phyloP scores from a whole-genome alignment of 2,797 vertebrate species.

The Alca torda region DNA sequence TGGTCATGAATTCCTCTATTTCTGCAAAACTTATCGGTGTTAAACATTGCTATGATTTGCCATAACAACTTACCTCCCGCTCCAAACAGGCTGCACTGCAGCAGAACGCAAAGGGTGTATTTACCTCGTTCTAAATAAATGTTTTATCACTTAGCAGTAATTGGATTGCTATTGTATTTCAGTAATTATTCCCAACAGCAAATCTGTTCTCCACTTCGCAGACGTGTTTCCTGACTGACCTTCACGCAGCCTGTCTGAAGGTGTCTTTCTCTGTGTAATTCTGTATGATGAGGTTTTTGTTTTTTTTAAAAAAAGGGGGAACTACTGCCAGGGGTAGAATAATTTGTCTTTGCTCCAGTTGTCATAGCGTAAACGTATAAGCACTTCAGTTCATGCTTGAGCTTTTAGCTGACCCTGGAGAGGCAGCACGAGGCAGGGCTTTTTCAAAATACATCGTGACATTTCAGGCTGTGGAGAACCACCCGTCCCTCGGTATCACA shows the following conservation, averaged over 20 bases:
- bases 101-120: not conserved
- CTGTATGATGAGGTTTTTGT: not conserved
- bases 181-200: slow-evolving; percentile 56
- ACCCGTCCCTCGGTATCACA: not conserved
- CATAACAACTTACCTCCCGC: not conserved
- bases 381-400: slow-evolving; percentile 6
- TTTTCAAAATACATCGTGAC: not conserved
- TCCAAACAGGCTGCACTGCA: not conserved
- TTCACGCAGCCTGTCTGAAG: slow-evolving; percentile 19
- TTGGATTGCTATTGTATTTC: slow-evolving; percentile 54
- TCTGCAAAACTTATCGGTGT: not conserved
- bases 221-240: slow-evolving; percentile 4
- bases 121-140: slow-evolving; percentile 37
- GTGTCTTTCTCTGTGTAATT: slow-evolving; percentile 33
- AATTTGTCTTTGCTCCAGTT: slow-evolving; percentile 45
- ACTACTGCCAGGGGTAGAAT: slow-evolving; percentile 9
- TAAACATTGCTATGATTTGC: not conserved
- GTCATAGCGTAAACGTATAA: not conserved
- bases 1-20: not conserved
- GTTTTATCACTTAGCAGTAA: slow-evolving; percentile 48
- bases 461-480: not conserved
- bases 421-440: not conserved
- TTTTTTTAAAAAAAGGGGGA: not conserved
- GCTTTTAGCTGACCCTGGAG: slow-evolving; percentile 50
- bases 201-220: not conserved